phyloP scores from a whole-genome alignment of 2,888 invertebrate genomes.

The Morinoia aosen region DNA sequence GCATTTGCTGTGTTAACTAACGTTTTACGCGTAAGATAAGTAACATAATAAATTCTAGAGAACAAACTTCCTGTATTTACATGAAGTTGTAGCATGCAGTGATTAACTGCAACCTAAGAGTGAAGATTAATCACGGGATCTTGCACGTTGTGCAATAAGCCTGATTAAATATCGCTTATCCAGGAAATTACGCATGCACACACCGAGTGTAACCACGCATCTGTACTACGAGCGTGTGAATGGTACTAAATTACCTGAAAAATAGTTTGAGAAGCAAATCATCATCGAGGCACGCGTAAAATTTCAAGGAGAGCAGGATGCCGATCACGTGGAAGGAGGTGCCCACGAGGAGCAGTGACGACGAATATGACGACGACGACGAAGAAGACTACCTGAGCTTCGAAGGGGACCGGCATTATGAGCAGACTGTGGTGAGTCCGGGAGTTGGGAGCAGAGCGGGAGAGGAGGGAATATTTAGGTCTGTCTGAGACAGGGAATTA shows the following conservation, averaged over 20 bases:
- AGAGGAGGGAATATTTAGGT: background rate
- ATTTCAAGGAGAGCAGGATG: background rate
- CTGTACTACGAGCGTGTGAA: too few species aligned
- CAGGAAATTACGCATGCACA: background rate
- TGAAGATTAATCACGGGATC: background rate
- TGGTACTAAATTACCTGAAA: background rate
- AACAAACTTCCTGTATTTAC: too few species aligned
- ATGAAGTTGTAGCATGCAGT: background rate
- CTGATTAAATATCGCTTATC: background rate
- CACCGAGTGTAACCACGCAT: background rate
- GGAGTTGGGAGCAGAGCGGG: background rate
- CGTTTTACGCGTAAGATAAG: too few species aligned
- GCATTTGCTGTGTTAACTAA: too few species aligned
- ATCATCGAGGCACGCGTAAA: background rate
- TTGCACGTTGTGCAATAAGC: background rate
- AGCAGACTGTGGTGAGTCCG: slow-evolving; percentile 32
- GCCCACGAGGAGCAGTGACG: background rate
- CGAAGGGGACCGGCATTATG: slow-evolving; percentile 56
- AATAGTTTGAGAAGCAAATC: background rate
- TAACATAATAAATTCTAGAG: too few species aligned
- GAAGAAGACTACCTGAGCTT: slow-evolving; percentile 52
- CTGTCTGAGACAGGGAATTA: background rate
- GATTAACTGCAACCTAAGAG: background rate
- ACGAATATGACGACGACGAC: slow-evolving; percentile 8
- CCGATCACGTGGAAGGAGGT: slow-evolving; percentile 47